A percentile compares a stretch with the other conserved stretches of the same genome.
phyloP scores from a whole-genome alignment of 2,797 vertebrate genomes.

The Spea hammondii region DNA sequence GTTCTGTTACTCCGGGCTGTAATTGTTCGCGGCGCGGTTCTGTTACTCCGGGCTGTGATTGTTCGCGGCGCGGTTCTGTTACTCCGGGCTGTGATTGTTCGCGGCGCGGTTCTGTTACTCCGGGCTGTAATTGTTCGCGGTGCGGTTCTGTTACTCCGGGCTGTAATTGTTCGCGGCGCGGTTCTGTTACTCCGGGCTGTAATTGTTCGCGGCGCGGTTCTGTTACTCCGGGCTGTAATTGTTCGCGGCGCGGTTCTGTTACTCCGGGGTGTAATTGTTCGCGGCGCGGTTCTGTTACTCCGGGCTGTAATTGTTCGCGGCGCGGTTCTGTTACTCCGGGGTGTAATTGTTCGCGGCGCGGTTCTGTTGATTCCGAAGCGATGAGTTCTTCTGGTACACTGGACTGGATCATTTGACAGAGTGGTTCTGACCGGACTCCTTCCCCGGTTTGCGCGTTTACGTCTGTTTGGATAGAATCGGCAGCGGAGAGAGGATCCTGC shows the following conservation, averaged over 20 bases:
- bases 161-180: too few relatives aligned
- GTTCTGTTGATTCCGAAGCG: too few relatives aligned
- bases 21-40: too few relatives aligned
- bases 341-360: background rate
- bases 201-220: too few relatives aligned
- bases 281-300: background rate
- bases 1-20: too few relatives aligned
- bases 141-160: too few relatives aligned
- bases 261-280: background rate
- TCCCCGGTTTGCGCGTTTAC: too few relatives aligned
- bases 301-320: background rate
- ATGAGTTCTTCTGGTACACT: too few relatives aligned
- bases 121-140: background rate
- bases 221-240: too few relatives aligned
- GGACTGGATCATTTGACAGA: too few relatives aligned
- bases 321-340: background rate
- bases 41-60: too few relatives aligned
- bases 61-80: background rate
- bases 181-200: background rate
- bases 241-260: too few relatives aligned
- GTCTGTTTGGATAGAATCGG: background rate
- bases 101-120: background rate
- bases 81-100: background rate
- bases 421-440: background rate
- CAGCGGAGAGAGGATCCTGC: background rate